Conservation (phyloP, 2,888 invertebrate species). For the Drosophila multiciliata region DNA sequence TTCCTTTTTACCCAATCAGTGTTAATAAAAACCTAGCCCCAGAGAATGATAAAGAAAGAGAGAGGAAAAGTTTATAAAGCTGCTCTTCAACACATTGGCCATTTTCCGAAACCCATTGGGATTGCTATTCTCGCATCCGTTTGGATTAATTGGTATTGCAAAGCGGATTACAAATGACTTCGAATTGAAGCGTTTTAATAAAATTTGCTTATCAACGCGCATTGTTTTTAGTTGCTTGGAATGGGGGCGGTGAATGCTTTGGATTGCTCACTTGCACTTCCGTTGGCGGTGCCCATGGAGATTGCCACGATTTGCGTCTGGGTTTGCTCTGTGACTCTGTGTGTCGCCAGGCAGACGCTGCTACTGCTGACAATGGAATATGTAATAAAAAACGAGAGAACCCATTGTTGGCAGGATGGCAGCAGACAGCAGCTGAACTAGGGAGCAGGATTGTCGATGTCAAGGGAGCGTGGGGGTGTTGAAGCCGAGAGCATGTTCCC, state of each 20-base stretch:
- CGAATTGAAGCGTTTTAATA: conserved; percentile 41
- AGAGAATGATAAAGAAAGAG: not conserved
- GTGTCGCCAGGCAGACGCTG: conserved; percentile 52
- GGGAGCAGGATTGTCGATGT: not conserved
- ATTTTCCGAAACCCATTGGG: conserved; percentile 8
- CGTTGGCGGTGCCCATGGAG: conserved; percentile 42
- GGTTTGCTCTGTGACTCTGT: conserved; percentile 6
- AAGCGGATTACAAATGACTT: conserved; percentile 67
- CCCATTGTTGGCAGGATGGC: conserved; percentile 34
- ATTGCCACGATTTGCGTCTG: conserved; percentile 19
- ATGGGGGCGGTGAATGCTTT: conserved; percentile 5
- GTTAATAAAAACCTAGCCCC: no score
- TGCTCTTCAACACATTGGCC: conserved; percentile 2
- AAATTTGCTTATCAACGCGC: conserved; percentile 50
- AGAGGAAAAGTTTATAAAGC: conserved; percentile 1
- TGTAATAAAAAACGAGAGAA: conserved; percentile 49
- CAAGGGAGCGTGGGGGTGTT: not conserved
- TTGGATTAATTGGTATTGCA: conserved; percentile 67
- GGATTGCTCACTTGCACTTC: conserved; percentile 71
- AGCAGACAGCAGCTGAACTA: conserved; percentile 21
- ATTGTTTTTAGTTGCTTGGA: conserved; percentile 37
- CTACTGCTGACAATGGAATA: conserved; percentile 61
- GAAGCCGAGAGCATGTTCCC: not conserved
- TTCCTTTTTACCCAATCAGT: no score
- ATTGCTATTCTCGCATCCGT: conserved; percentile 29